These are phyloP conservation scores for Poeciliopsis turneri DNA, from an alignment of 2,797 vertebrate genomes.

Conservation along the genomic window DNA sequence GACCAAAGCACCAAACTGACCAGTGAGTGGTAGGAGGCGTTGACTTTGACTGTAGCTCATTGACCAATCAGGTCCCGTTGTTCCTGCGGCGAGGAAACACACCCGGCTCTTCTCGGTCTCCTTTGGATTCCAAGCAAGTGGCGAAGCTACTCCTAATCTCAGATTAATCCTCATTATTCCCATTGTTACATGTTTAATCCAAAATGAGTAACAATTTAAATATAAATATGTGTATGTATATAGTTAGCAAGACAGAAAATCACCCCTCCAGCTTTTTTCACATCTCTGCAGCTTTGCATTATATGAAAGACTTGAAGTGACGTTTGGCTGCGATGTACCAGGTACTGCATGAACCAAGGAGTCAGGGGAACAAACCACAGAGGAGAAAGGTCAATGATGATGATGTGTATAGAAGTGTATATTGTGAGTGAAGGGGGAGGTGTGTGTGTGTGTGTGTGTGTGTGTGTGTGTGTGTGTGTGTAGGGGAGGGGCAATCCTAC, in stretches of 20 bases:
- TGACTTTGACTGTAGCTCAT: conserved; percentile 37
- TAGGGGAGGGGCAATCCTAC: conserved; percentile 18
- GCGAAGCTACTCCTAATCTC: conserved; percentile 60
- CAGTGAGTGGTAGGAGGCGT: conserved; percentile 84
- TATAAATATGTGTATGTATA: conserved; percentile 58
- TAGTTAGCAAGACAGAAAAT: conserved; percentile 69
- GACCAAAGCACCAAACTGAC: conserved; percentile 99
- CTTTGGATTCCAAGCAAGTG: conserved; percentile 55
- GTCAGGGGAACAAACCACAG: conserved; percentile 19
- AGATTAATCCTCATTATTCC: conserved; percentile 69
- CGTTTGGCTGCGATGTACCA: conserved; percentile 64
- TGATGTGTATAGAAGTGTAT: conserved; percentile 49
- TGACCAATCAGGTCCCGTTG: conserved; percentile 37
- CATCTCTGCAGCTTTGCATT: conserved; percentile 79
- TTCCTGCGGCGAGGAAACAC: conserved; percentile 34
- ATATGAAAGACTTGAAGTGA: conserved; percentile 57
- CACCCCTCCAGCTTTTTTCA: conserved; percentile 77
- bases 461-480: conserved; percentile 10
- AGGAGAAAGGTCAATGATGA: conserved; percentile 22
- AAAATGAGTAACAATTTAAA: conserved; percentile 53
- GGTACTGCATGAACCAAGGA: conserved; percentile 78
- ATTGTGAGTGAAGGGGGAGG: conserved; percentile 34
- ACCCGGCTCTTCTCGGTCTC: conserved; percentile 45
- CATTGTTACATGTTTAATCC: conserved; percentile 71
- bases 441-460: conserved; percentile 6